These are phyloP conservation scores for Melopsittacus undulatus DNA, from an alignment of 2,797 vertebrate species.

Conservation along the genomic window DNA sequence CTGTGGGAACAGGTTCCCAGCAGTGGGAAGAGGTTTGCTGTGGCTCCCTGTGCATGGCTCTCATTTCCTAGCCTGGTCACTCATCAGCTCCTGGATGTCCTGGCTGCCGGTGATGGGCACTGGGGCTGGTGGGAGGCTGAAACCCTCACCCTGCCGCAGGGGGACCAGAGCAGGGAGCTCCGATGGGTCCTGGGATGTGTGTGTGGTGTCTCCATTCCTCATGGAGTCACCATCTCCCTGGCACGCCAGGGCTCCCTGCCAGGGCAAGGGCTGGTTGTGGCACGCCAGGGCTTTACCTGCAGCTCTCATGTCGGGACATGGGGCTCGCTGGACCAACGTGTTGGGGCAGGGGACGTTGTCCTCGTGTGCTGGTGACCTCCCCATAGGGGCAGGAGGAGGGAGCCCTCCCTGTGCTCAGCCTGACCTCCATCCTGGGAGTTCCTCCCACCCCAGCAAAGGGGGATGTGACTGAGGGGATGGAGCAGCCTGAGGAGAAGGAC, in stretches of 20 bases:
- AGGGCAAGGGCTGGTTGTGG: constrained; percentile 36
- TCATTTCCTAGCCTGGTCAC: background rate
- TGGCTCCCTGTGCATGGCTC: background rate
- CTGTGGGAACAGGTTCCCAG: background rate
- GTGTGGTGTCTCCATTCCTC: constrained; percentile 7
- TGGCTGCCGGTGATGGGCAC: background rate
- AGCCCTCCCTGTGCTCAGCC: background rate
- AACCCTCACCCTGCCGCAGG: background rate
- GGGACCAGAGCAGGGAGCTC: background rate
- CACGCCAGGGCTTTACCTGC: constrained; percentile 35
- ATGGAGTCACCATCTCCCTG: constrained; percentile 35
- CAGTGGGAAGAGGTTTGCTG: background rate
- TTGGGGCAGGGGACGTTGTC: background rate
- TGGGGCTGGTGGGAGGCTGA: background rate
- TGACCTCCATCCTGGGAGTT: background rate
- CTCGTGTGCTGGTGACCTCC: background rate
- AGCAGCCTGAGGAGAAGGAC: background rate
- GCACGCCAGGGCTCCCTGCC: constrained; percentile 42
- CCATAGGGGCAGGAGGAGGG: background rate
- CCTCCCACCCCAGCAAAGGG: background rate
- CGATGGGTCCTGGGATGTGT: background rate
- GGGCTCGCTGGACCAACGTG: background rate
- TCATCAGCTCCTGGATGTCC: background rate
- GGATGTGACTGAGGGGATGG: background rate
- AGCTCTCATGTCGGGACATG: constrained; percentile 28